Evolutionary conservation across 2,113 vertebrate species (phyloP), one percentile per base, ranked within the genome.

Genomic region (Cephalopterus ornatus): DNA sequence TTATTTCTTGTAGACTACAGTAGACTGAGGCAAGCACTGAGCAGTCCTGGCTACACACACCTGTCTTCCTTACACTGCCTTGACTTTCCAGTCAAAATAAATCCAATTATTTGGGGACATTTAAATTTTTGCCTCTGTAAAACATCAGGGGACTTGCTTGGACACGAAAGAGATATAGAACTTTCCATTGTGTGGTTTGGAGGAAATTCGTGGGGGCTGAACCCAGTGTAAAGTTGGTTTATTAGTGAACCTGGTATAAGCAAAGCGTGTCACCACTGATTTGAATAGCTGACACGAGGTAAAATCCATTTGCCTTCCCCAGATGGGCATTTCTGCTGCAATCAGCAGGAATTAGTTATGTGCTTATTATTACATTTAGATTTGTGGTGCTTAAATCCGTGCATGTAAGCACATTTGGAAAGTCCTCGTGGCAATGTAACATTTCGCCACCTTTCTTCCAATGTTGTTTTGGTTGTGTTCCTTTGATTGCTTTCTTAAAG

Each of bases 401-500:
- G 30, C 68, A 37, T 41, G 75, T 58, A 90, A 89, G 85, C 82
- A 92, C 63, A 74, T 94, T 88, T 83, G 49, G 71, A 88, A 85
- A 23, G 12, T 88, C 67, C 63, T 89, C n/a, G 17, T 88, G 59
- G 85, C 63, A 92, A 67, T n/a, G 67, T 21, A 93, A 62, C 26
- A 32, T 77, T 91, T 86, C 88, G 27, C 50, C 52, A 66, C 33
- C 30, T 88, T 95, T 84, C 71, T 71, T 90, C 85, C 68, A 71
- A 12, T 39, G 55, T 28, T 94, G 67, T 88, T 96, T 92, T 83
- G 49, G 49, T 95, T 90, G 30, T 84, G 62, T 61, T 79, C 18
- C 47, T 88, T 80, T 92, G 92, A 97, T 96, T 96, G 68, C 79
- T 90, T 93, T 94, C 79, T 93, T 91, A 94, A 92, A 93, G 79